Conservation (phyloP, 2,113 vertebrate species). For the Platichthys flesus region DNA sequence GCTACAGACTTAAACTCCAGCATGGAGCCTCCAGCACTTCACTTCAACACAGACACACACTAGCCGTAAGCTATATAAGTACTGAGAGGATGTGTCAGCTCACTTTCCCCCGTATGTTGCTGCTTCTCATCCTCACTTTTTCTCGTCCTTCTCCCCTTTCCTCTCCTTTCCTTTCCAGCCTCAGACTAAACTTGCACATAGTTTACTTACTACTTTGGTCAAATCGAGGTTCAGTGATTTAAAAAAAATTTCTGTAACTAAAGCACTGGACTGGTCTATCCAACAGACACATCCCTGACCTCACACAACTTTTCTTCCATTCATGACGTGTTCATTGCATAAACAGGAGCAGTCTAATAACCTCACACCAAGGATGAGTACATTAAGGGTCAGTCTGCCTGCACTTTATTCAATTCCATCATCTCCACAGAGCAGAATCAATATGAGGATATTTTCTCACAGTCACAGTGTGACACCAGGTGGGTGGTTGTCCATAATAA, state of each 20-base stretch:
- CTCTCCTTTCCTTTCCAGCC: background rate
- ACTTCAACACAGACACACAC: slow-evolving; percentile 34
- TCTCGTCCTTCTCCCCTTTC: background rate
- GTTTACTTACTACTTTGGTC: background rate
- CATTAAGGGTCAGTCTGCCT: slow-evolving; percentile 47
- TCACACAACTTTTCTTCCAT: background rate
- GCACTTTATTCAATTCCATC: slow-evolving; percentile 45
- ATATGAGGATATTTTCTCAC: slow-evolving; percentile 53
- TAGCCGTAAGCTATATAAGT: slow-evolving; percentile 45
- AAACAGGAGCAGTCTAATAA: slow-evolving; percentile 38
- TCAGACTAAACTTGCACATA: background rate
- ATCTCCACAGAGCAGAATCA: slow-evolving; percentile 50
- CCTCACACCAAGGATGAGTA: slow-evolving; percentile 37
- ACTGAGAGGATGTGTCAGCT: slow-evolving; percentile 39
- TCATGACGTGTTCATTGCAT: slow-evolving; percentile 1
- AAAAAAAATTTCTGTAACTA: background rate
- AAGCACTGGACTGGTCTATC: background rate
- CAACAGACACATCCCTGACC: background rate
- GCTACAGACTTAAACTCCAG: slow-evolving; percentile 60
- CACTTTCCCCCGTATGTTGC: slow-evolving; percentile 8
- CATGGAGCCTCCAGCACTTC: slow-evolving; percentile 46
- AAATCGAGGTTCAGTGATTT: background rate
- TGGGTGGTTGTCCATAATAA: slow-evolving; percentile 66
- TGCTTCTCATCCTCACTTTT: slow-evolving; percentile 26
- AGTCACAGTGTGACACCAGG: slow-evolving; percentile 33